Base-by-base conservation (phyloP, 2,888 invertebrate genomes). In the Choreutis nemorana region DNA sequence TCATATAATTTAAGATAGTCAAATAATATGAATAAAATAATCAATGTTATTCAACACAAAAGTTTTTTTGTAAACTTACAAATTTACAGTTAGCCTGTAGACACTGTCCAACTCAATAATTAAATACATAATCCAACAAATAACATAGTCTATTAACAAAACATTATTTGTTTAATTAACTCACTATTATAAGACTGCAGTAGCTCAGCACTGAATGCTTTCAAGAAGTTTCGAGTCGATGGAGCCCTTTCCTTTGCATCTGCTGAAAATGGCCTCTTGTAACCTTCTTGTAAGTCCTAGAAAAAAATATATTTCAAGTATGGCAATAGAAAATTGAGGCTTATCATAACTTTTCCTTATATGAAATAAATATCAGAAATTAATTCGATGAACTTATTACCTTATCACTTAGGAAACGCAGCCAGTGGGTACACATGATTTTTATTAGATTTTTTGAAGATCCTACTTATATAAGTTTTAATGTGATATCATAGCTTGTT, bases 241-340 rank as follows among this genome's bases (percentile, higher is more conserved):
- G 62, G 59, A 9, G 44, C 50, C 20, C 59, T 45, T 11, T 70
- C 72, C 35, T 75, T 75, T 0, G 72, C 54, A 36, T 71, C 78
- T 2, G 78, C 78, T 32, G 78, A 78, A 42, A 72, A 77, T n/a
- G 78, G 78, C 21, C 78, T 55, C 35, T 64, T 70, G 41, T 50
- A 65, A 40, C 62, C 59, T 31, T 78, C 78, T 36, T 54, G 66
- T 20, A 45, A 45, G 20, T 73, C 75, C 75, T 78, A 33, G 13
- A 55, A 52, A 20, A 9, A 27, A 31, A 23, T 12, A 21, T 13
- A 16, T 11, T 23, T 23, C 23, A 23, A 4, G 9, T 23, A 10
- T n/a, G 18, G 18, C 8, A 5, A 18, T 18, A 26, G 15, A 27
- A 5, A 10, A 25, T n/a, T n/a, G n/a, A n/a, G n/a, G n/a, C n/a